phyloP scores from a whole-genome alignment of 2,888 invertebrate genomes.

The Strigamia crassipes region DNA sequence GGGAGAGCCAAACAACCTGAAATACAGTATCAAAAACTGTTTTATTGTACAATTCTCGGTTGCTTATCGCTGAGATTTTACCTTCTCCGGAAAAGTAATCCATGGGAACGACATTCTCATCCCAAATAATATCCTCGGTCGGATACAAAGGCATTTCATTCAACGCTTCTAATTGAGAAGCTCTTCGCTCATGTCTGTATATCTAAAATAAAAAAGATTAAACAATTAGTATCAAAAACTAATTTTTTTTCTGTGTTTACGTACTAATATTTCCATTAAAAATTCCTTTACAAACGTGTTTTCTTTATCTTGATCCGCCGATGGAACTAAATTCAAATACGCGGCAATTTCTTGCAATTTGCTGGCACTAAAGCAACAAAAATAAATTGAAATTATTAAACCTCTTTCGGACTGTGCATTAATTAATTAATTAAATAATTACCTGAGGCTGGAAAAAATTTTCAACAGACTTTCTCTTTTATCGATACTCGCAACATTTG shows the following conservation, averaged over 20 bases:
- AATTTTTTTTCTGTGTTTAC: neutral
- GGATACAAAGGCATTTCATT: constrained; percentile 99
- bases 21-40: neutral
- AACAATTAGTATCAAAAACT: neutral
- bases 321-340: constrained; percentile 83
- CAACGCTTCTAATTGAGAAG: constrained; percentile 89
- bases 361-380: constrained; percentile 66
- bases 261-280: constrained; percentile 61
- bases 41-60: neutral
- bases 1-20: constrained; percentile 85
- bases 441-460: constrained; percentile 49
- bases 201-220: constrained; percentile 54
- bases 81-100: constrained; percentile 95
- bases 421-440: neutral
- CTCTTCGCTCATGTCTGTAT: constrained; percentile 75
- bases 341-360: constrained; percentile 84
- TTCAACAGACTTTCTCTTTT: constrained; percentile 79
- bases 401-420: neutral
- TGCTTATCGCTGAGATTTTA: constrained; percentile 49
- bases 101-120: constrained; percentile 97
- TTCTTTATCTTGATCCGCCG: constrained; percentile 66
- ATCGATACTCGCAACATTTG: constrained; percentile 95
- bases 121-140: constrained; percentile 97
- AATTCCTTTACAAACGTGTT: constrained; percentile 67
- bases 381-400: constrained; percentile 46